Evolutionary conservation across 1,140 invertebrate genomes (phyloP).

Genomic region (Neotoxoptera formosana): DNA sequence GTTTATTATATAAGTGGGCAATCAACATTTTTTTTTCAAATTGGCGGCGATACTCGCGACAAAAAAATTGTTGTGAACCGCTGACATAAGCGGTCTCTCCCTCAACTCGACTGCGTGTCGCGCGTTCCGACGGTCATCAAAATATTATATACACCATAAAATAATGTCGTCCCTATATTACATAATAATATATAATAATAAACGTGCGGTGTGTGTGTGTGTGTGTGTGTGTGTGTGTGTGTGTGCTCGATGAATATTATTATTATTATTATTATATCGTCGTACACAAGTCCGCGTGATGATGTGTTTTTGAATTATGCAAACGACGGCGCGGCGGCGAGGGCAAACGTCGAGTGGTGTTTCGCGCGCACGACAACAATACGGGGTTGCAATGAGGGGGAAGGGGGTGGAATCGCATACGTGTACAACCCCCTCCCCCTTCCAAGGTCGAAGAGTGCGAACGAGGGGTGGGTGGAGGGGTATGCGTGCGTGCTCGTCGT

Average conservation of each 20-base stretch:
- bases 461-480: no score
- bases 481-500: background rate
- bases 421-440: background rate
- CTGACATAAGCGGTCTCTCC: no score
- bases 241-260: background rate
- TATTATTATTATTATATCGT: background rate
- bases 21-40: no score
- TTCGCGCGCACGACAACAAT: background rate
- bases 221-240: background rate
- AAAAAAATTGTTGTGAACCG: no score
- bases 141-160: background rate
- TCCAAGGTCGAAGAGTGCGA: no score
- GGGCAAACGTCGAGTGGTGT: background rate
- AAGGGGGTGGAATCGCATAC: background rate
- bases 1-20: no score
- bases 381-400: no score
- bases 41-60: no score
- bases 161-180: no score
- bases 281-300: background rate
- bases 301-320: constrained; percentile 8
- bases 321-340: background rate
- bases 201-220: background rate
- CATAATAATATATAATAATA: background rate
- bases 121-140: background rate
- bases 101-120: no score